Base-by-base conservation (phyloP, 1,140 invertebrate genomes). In the Onthophagus taurus region DNA sequence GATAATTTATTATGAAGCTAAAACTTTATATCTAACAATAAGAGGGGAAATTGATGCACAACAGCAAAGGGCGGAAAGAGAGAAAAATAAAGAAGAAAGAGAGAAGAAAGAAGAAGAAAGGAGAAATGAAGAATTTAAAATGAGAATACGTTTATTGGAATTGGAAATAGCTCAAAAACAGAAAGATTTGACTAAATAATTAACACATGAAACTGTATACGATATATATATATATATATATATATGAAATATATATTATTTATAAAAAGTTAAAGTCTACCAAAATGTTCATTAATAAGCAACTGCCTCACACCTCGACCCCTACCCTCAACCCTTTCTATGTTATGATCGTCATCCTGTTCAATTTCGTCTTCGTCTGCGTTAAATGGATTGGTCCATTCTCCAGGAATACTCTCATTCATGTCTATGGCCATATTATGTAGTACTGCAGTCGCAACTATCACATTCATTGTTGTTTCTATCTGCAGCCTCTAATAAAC, bases 371-470 rank as follows among this genome's bases (percentile, higher is more conserved):
- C 37, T 23, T 21, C 8, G 4, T 3, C 18, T 7, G 4, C 23
- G 31, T 34, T 26, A 18, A 8, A 11, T 4, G 4, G 7, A 23
- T 21, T 13, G 33, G 14, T 17, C 20, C 33, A 35, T 17, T 35
- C 19, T 9, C 24, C 14, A 11, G 23, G 39, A 8, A 42, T 17
- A 11, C 18, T 12, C 16, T 42, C 24, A 13, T 16, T 30, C 17
- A 41, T 42, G 29, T 48, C 19, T 5, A 50, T 33, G 13, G 55
- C 48, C 41, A 65, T 55, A 48, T 67, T 67, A 35, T 68, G 64
- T n/a, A 69, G 38, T 1, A 68, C 59, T 30, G 50, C 62, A 23
- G 49, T 50, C 19, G 65, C 59, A 14, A 62, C 48, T 19, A 68
- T 65, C 4, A 65, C 50, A 23, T 38, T 24, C 14, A 54, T 31